A percentile compares a stretch with the other conserved stretches of the same genome.
phyloP scores from a whole-genome alignment of 1,140 invertebrate genomes.

The Trichogramma pretiosum region DNA sequence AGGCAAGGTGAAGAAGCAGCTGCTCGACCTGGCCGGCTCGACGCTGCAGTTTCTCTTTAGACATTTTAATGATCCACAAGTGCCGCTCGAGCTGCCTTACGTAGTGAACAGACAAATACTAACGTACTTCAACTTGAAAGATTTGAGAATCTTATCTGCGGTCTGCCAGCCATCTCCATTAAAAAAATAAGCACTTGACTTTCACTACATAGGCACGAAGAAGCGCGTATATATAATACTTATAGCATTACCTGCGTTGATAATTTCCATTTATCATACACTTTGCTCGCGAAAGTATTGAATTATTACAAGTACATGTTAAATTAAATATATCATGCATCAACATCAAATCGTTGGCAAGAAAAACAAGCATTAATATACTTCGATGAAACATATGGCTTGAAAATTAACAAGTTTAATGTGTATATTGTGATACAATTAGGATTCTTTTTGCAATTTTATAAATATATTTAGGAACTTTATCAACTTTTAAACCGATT shows the following conservation, averaged over 20 bases:
- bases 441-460: slow-evolving; percentile 11
- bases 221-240: too few species aligned
- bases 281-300: too few species aligned
- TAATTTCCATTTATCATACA: too few species aligned
- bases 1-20: slow-evolving; percentile 8
- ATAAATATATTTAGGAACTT: slow-evolving; percentile 6
- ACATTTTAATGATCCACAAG: slow-evolving; percentile 2
- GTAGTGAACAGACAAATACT: slow-evolving; percentile 14
- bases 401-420: slow-evolving; percentile 7
- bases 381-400: too few species aligned
- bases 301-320: too few species aligned
- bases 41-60: slow-evolving; percentile 11
- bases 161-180: slow-evolving; percentile 3
- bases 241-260: too few species aligned
- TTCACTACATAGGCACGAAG: too few species aligned
- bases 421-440: slow-evolving; percentile 10
- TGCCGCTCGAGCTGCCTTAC: slow-evolving; percentile 13
- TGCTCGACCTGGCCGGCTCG: slow-evolving; percentile 7
- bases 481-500: not conserved
- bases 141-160: slow-evolving; percentile 12
- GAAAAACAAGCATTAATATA: too few species aligned
- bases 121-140: slow-evolving; percentile 13
- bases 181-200: slow-evolving; percentile 1
- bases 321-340: too few species aligned
- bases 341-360: too few species aligned